Evolutionary conservation across 2,113 vertebrate species (phyloP).

Genomic region (Hippolais icterina): DNA sequence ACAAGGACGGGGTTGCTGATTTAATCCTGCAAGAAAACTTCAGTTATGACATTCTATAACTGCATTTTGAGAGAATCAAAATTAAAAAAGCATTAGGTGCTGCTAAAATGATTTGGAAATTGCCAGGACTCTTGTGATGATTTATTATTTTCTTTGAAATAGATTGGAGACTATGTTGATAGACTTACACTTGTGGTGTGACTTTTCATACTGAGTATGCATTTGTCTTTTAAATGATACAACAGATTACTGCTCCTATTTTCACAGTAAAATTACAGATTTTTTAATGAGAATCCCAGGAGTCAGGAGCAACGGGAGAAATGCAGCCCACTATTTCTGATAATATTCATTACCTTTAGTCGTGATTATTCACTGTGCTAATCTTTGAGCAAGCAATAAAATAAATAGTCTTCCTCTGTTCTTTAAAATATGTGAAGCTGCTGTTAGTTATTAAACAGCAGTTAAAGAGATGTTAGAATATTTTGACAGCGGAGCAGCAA

Average conservation of each 20-base stretch:
- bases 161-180: neutral
- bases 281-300: neutral
- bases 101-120: neutral
- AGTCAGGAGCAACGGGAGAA: neutral
- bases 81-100: neutral
- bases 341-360: neutral
- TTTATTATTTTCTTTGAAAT: neutral
- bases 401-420: neutral
- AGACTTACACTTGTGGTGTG: neutral
- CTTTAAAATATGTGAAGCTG: conserved; percentile 11
- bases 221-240: neutral
- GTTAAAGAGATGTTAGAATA: conserved; percentile 25
- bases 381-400: neutral
- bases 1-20: neutral
- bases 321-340: neutral
- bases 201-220: neutral
- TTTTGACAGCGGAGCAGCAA: conserved; percentile 8
- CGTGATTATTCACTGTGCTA: neutral
- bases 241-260: neutral
- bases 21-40: neutral
- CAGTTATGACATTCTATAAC: neutral
- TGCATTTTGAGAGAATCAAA: neutral
- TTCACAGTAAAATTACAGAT: neutral
- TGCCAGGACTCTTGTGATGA: neutral
- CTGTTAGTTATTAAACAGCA: conserved; percentile 27